These are phyloP conservation scores for Petrolisthes cinctipes DNA, from an alignment of 2,888 invertebrate genomes.

Conservation along the genomic window DNA sequence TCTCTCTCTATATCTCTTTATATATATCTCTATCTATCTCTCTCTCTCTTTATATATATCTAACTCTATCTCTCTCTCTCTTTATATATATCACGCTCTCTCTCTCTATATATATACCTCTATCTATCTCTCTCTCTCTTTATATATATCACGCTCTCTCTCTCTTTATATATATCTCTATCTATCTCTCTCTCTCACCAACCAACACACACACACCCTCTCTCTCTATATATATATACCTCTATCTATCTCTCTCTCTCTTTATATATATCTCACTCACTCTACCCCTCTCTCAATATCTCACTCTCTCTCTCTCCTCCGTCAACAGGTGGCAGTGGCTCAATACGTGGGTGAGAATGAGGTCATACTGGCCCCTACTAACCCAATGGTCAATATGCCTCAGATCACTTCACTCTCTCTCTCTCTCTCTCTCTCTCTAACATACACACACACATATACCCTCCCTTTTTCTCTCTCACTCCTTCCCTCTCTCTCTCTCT, in stretches of 20 bases:
- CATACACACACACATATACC: too few relatives aligned
- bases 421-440: not conserved
- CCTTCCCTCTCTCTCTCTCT: not conserved
- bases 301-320: slow-evolving; percentile 1
- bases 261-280: not conserved
- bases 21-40: too few relatives aligned
- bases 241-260: not conserved
- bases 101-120: not conserved
- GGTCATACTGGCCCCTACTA: not conserved
- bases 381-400: too few relatives aligned
- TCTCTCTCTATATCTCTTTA: too few relatives aligned
- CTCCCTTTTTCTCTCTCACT: not conserved
- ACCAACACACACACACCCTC: not conserved
- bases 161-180: not conserved
- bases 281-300: not conserved
- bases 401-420: not conserved
- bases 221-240: not conserved
- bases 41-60: too few relatives aligned
- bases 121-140: not conserved
- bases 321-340: too few relatives aligned
- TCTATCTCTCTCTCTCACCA: too few relatives aligned
- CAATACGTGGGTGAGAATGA: too few relatives aligned
- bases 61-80: not conserved
- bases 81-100: slow-evolving; percentile 2
- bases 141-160: not conserved